Evolutionary conservation across 2,888 invertebrate genomes (phyloP).

Genomic region (Parthenolecanium corni): DNA sequence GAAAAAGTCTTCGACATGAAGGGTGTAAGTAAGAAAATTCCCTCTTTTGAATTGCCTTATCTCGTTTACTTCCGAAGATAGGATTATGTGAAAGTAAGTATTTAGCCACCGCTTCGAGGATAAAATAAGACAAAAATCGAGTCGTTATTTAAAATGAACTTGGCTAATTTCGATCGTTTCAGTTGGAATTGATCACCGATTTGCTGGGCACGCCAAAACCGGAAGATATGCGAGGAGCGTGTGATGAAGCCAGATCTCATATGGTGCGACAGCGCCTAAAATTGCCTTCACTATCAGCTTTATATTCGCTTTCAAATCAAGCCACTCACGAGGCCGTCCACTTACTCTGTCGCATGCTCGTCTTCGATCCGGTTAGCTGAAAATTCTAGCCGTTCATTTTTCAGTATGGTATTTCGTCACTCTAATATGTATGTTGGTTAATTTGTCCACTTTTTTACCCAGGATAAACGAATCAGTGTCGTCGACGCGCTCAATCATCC

Average conservation of each 20-base stretch:
- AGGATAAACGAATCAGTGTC: slow-evolving; percentile 89
- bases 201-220: slow-evolving; percentile 88
- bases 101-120: too few relatives aligned
- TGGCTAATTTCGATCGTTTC: too few relatives aligned
- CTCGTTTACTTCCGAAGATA: too few relatives aligned
- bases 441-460: slow-evolving; percentile 30
- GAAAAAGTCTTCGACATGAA: too few relatives aligned
- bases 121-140: too few relatives aligned
- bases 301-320: slow-evolving; percentile 83
- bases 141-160: too few relatives aligned
- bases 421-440: not conserved
- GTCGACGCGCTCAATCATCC: slow-evolving; percentile 93
- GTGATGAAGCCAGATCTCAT: slow-evolving; percentile 86
- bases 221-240: slow-evolving; percentile 94
- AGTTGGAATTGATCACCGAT: slow-evolving; percentile 95
- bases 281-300: slow-evolving; percentile 73
- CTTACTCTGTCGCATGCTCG: slow-evolving; percentile 91
- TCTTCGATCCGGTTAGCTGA: slow-evolving; percentile 84
- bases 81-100: too few relatives aligned
- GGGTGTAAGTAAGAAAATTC: too few relatives aligned
- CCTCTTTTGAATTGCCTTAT: too few relatives aligned
- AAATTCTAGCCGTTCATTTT: too few relatives aligned
- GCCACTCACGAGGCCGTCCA: slow-evolving; percentile 98
- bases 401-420: not conserved
- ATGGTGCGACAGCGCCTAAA: slow-evolving; percentile 80